Conservation (phyloP, 2,888 invertebrate genomes). For the Anoncus sp. region DNA sequence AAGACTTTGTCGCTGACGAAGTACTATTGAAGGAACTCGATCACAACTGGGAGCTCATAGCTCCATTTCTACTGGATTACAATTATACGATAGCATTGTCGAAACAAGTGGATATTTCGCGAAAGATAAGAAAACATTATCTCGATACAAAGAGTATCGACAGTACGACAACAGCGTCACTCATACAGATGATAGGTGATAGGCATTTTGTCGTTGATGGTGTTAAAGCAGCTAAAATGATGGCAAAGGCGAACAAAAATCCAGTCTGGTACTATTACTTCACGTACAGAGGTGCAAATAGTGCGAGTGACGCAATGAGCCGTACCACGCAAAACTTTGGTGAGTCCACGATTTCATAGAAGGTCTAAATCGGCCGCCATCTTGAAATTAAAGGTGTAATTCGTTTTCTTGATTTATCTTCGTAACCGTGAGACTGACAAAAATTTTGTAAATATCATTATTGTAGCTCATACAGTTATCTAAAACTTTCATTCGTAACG, state of each 20-base stretch:
- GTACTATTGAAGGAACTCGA: conserved; percentile 84
- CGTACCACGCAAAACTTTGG: conserved; percentile 85
- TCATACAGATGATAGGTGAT: conserved; percentile 87
- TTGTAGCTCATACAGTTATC: too few relatives aligned
- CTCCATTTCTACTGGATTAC: conserved; percentile 87
- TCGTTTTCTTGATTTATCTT: too few relatives aligned
- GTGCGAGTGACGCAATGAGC: conserved; percentile 85
- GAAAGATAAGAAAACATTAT: conserved; percentile 85
- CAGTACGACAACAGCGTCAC: conserved; percentile 70
- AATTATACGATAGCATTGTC: conserved; percentile 85
- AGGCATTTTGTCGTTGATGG: conserved; percentile 87
- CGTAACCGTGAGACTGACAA: too few relatives aligned
- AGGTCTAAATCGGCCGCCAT: too few relatives aligned
- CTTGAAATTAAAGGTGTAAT: too few relatives aligned
- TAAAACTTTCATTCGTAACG: too few relatives aligned
- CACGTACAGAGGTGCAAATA: conserved; percentile 85
- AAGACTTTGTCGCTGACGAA: conserved; percentile 81
- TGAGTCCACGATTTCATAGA: too few relatives aligned
- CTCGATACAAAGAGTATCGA: conserved; percentile 84
- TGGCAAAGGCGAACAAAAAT: conserved; percentile 85
- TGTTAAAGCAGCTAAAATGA: conserved; percentile 86
- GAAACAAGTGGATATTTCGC: conserved; percentile 83
- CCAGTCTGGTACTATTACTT: conserved; percentile 89
- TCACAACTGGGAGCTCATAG: conserved; percentile 86
- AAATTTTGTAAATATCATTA: too few relatives aligned